Evolutionary conservation across 2,113 vertebrate genomes (phyloP), one percentile per base, ranked within the genome.

Genomic region (Heterocephalus glaber): DNA sequence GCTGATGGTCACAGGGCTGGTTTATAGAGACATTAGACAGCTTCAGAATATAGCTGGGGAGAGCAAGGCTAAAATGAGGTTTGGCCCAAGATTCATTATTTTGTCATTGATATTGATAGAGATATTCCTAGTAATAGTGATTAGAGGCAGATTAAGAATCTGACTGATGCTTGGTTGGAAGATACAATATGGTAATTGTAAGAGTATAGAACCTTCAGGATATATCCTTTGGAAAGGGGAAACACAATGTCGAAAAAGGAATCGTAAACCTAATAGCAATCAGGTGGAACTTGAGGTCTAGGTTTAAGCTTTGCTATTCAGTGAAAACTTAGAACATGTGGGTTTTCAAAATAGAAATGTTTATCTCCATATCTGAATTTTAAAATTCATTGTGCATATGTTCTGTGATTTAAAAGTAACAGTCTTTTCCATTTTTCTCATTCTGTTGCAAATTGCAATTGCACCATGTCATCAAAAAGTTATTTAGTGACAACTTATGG

Each of bases 301-400:
- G 68, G 61, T 41, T 93, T 52, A 89, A 94, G 92, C 58, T 83
- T 93, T 70, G 63, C 79, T 89, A 16, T 93, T 89, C 65, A 47
- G 17, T 92, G 60, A 74, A 83, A 92, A 92, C 94, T 58, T 80
- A 87, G 84, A 93, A 88, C 90, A 82, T 95, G 85, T 90, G 81
- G 44, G 0, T 83, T 92, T 98, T 96, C 92, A 92, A 76, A 95
- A 95, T 58, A 96, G 96, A 93, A 93, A 94, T 95, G 89, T 95
- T 96, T 93, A 97, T 96, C 92, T 97, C 96, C 85, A 41, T 97
- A 90, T 97, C 94, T 94, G 49, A 91, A 86, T 96, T 97, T 96
- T 96, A 97, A 98, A 96, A 97, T 97, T 95, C 96, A 72, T 96
- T 96, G 87, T 97, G 97, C 97, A 97, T 97, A 96, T 97, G 95